phyloP scores from a whole-genome alignment of 2,113 vertebrate species.

The Silurus asotus region DNA sequence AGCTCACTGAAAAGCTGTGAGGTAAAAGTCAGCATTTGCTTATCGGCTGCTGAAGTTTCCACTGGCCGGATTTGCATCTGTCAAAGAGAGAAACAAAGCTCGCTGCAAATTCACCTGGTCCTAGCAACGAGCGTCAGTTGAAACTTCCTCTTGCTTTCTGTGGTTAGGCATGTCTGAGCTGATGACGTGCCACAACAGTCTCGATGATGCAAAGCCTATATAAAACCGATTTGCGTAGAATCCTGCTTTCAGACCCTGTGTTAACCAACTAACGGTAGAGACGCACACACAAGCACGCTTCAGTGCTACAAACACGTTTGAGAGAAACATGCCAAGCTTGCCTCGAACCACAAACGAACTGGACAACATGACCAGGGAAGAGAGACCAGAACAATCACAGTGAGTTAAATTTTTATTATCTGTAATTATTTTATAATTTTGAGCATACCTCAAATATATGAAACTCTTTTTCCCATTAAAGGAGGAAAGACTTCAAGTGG shows the following conservation, averaged over 20 bases:
- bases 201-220: constrained; percentile 29
- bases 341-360: constrained; percentile 67
- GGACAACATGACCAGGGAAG: constrained; percentile 67
- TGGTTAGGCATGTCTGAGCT: constrained; percentile 55
- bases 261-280: constrained; percentile 6
- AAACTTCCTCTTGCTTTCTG: constrained; percentile 72
- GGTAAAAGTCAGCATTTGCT: constrained; percentile 64
- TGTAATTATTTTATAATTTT: background rate
- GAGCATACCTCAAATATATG: too few relatives aligned
- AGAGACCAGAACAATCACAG: constrained; percentile 64
- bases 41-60: constrained; percentile 66
- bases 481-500: constrained; percentile 56
- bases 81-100: constrained; percentile 37
- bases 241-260: constrained; percentile 34
- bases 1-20: constrained; percentile 20
- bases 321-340: constrained; percentile 72
- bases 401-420: constrained; percentile 48
- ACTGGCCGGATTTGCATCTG: constrained; percentile 69
- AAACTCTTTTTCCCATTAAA: constrained; percentile 26
- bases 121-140: constrained; percentile 60
- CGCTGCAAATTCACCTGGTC: constrained; percentile 14
- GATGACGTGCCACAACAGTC: constrained; percentile 52
- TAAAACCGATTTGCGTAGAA: constrained; percentile 65
- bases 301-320: background rate
- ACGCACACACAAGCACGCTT: background rate